Evolutionary conservation across 2,113 vertebrate genomes (phyloP).

Genomic region (Alligator mississippiensis): DNA sequence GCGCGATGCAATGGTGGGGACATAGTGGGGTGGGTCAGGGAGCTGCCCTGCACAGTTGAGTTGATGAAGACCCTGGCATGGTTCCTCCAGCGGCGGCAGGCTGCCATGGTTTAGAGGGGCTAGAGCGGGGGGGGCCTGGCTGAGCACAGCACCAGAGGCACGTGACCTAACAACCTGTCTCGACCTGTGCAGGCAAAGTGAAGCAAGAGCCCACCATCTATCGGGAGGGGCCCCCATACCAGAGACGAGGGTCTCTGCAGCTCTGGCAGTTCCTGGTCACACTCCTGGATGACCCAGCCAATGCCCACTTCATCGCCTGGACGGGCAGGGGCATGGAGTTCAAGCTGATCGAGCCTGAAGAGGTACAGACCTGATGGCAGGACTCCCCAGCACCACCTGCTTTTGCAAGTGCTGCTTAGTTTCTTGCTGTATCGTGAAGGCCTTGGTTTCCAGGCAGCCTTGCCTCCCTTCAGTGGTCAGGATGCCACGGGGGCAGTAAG

Average conservation of each 20-base stretch:
- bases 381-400: neutral
- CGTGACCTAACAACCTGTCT: neutral
- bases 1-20: neutral
- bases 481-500: too few species aligned
- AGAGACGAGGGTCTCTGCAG: conserved; percentile 94
- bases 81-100: too few species aligned
- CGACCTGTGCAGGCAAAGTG: conserved; percentile 84
- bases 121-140: rapidly evolving
- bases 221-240: conserved; percentile 93
- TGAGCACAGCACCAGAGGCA: neutral
- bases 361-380: conserved; percentile 74
- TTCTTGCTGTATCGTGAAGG: too few species aligned
- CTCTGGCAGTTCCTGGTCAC: conserved; percentile 98
- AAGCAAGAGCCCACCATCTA: conserved; percentile 93
- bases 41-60: neutral
- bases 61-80: neutral
- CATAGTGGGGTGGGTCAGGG: neutral
- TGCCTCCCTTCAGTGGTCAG: too few species aligned
- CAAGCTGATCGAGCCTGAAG: conserved; percentile 96
- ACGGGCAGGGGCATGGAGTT: conserved; percentile 98
- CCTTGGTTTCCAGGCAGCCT: too few species aligned
- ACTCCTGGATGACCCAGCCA: conserved; percentile 93
- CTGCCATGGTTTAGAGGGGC: neutral
- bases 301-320: conserved; percentile 97
- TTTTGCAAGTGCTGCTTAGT: neutral